Conservation (phyloP, 2,888 invertebrate species). For the Meiosimyza decipiens region DNA sequence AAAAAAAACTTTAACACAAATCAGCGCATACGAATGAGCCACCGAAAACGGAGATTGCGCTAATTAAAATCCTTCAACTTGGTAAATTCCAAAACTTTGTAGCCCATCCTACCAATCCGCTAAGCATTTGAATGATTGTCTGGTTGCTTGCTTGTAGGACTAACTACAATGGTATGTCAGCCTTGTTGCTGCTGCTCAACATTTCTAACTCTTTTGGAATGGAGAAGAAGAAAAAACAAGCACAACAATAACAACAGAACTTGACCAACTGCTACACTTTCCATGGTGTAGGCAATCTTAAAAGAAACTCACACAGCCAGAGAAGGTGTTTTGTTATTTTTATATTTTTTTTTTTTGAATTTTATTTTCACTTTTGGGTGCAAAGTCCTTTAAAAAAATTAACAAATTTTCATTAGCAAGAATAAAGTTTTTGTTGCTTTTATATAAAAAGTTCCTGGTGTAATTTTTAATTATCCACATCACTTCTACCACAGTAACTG, state of each 20-base stretch:
- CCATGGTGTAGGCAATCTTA: neutral
- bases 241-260: slow-evolving; percentile 3
- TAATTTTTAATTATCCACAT: too few relatives aligned
- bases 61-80: slow-evolving; percentile 59
- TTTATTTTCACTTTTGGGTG: too few relatives aligned
- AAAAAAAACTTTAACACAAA: too few relatives aligned
- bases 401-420: too few relatives aligned
- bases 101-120: neutral
- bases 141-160: slow-evolving; percentile 2
- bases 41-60: slow-evolving; percentile 66
- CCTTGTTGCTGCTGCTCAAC: neutral
- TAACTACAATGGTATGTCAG: neutral
- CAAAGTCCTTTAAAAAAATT: too few relatives aligned
- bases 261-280: slow-evolving; percentile 26
- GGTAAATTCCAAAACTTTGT: slow-evolving; percentile 16
- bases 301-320: neutral
- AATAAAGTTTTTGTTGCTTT: too few relatives aligned
- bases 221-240: neutral
- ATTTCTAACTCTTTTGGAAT: neutral
- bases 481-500: too few relatives aligned
- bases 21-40: slow-evolving; percentile 53
- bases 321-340: slow-evolving; percentile 27
- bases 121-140: slow-evolving; percentile 20
- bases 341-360: neutral
- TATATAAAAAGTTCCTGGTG: too few relatives aligned